These are phyloP conservation scores for Cheilosia vernalis DNA, from an alignment of 2,888 invertebrate genomes.

Conservation along the genomic window DNA sequence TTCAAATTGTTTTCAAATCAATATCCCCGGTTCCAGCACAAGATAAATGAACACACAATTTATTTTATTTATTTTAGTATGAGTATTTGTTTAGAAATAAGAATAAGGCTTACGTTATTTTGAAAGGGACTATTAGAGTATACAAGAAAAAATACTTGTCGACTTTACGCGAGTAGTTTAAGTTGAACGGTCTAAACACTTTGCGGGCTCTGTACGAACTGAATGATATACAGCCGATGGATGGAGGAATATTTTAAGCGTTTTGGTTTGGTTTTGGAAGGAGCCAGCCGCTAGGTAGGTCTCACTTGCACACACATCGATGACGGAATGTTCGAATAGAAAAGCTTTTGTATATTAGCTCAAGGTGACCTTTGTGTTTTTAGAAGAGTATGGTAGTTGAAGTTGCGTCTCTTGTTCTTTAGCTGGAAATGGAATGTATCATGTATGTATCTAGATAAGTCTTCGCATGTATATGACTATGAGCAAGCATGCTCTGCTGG, in stretches of 20 bases:
- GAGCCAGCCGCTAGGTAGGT: constrained; percentile 45
- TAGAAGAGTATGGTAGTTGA: constrained; percentile 40
- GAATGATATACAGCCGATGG: constrained; percentile 65
- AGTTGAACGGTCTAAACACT: constrained; percentile 63
- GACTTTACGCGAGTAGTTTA: constrained; percentile 29
- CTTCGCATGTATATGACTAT: not conserved
- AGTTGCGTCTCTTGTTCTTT: constrained; percentile 45
- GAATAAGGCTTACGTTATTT: constrained; percentile 50
- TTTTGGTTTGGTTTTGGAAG: constrained; percentile 62
- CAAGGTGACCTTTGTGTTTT: constrained; percentile 70
- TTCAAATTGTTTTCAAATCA: not conserved
- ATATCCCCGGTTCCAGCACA: constrained; percentile 11
- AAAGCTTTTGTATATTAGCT: constrained; percentile 66
- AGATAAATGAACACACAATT: not conserved
- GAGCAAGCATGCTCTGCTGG: not conserved
- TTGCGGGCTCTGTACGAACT: constrained; percentile 79
- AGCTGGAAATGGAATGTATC: constrained; percentile 58
- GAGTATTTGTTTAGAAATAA: constrained; percentile 20
- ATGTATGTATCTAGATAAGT: constrained; percentile 37
- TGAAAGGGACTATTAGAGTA: constrained; percentile 15
- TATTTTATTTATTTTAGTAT: not conserved
- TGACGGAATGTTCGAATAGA: constrained; percentile 58
- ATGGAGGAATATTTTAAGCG: constrained; percentile 45
- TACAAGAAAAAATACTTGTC: constrained; percentile 1
- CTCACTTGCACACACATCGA: constrained; percentile 62